Evolutionary conservation across 2,113 vertebrate species (phyloP).

Genomic region (Pterocles burchelli): DNA sequence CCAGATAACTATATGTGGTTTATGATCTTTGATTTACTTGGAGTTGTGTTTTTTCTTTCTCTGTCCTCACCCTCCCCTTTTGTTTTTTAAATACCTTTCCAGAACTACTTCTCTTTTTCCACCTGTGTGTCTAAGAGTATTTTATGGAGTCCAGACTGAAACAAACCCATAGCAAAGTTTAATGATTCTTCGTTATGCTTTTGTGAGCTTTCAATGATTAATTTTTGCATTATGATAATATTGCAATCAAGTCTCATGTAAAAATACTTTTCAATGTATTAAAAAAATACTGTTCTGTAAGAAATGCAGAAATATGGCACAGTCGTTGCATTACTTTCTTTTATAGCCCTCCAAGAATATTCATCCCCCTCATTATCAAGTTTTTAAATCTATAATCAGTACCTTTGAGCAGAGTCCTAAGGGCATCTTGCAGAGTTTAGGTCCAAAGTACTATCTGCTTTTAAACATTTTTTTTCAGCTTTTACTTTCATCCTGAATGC

Average conservation of each 20-base stretch:
- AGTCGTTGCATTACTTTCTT: background rate
- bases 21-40: background rate
- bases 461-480: background rate
- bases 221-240: background rate
- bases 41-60: background rate
- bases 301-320: background rate
- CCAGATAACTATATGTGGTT: background rate
- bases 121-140: background rate
- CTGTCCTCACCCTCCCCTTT: too few species aligned
- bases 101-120: background rate
- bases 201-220: background rate
- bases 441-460: background rate
- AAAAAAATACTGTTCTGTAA: background rate
- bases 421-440: background rate
- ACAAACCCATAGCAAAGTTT: background rate
- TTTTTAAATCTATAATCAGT: background rate
- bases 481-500: background rate
- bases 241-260: background rate
- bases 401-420: background rate
- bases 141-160: background rate
- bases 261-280: background rate
- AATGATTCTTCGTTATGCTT: background rate
- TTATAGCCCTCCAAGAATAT: background rate
- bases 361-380: background rate
- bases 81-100: background rate